phyloP scores from a whole-genome alignment of 2,888 invertebrate species.

The Sarcophaga carnaria region DNA sequence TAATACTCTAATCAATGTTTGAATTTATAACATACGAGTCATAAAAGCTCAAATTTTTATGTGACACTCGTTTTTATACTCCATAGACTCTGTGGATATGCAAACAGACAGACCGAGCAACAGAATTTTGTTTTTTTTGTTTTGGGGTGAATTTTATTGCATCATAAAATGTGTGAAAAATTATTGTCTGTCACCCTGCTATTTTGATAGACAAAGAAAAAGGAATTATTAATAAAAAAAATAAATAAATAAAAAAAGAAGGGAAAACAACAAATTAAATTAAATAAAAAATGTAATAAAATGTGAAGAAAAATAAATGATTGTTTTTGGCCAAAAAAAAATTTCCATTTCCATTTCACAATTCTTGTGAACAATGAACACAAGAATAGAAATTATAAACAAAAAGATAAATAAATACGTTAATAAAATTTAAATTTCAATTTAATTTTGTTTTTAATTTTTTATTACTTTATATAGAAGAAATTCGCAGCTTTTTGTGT shows the following conservation, averaged over 20 bases:
- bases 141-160: conserved; percentile 9
- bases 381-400: too few relatives aligned
- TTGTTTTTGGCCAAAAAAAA: conserved; percentile 12
- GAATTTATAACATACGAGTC: conserved; percentile 3
- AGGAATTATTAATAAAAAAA: not conserved
- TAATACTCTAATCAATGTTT: conserved; percentile 16
- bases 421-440: not conserved
- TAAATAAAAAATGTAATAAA: conserved; percentile 6
- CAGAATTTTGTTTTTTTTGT: not conserved
- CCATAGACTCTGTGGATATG: too few relatives aligned
- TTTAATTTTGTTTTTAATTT: not conserved
- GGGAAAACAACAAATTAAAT: not conserved
- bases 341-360: not conserved
- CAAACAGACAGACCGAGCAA: not conserved
- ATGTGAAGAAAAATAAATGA: conserved; percentile 2
- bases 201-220: not conserved
- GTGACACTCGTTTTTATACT: not conserved
- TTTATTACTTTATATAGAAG: conserved; percentile 23
- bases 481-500: conserved; percentile 14
- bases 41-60: conserved; percentile 11
- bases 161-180: conserved; percentile 22
- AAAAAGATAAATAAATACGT: not conserved
- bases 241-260: not conserved
- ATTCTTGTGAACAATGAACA: not conserved
- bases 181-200: not conserved